Evolutionary conservation across 2,888 invertebrate species (phyloP), one percentile per base, ranked within the genome.

Genomic region (Chorisops tibialis): DNA sequence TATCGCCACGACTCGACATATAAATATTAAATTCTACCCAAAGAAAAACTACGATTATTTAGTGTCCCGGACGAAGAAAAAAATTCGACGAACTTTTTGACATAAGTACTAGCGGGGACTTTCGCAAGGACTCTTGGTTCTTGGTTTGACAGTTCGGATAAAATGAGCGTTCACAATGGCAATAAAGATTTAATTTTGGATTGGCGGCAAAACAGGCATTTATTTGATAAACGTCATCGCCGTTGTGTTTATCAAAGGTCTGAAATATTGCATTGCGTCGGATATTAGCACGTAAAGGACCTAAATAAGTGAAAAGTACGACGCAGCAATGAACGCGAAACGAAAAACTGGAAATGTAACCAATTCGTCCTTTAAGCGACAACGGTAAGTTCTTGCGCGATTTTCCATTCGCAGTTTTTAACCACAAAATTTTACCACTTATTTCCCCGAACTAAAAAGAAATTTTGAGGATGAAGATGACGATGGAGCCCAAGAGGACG

Each of bases 401-500:
- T 41, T 41, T 14, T 4, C 4, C 6, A 41, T 3, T 41, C 14
- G 41, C 2, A 14, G 37, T 1, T 16, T 4, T 41, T n/a, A 4
- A 16, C 41, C 16, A 41, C 16, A 41, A 41, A 11, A 14, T 35
- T 18, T 19, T 9, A n/a, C 43, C 4, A 43, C 39, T 9, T 9
- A 43, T 14, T 43, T 2, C 11, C 2, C 4, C 47, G 14, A 5
- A 30, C 2, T 1, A 30, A 30, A 30, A 30, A 75, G 75, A 54
- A 72, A 70, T 22, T 70, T 66, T 11, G 80, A 80, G 14, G 87
- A 87, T 47, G 86, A 87, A 30, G 83, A 84, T 61, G 83, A 82
- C 64, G 80, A 80, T 22, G 65, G 65, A 37, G 79, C 80, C 64
- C 80, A 80, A 21, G 66, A 64, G 38, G 79, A 80, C 64, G 81